These are phyloP conservation scores for Drosophila kanapiae DNA, from an alignment of 1,140 invertebrate species.

Conservation along the genomic window DNA sequence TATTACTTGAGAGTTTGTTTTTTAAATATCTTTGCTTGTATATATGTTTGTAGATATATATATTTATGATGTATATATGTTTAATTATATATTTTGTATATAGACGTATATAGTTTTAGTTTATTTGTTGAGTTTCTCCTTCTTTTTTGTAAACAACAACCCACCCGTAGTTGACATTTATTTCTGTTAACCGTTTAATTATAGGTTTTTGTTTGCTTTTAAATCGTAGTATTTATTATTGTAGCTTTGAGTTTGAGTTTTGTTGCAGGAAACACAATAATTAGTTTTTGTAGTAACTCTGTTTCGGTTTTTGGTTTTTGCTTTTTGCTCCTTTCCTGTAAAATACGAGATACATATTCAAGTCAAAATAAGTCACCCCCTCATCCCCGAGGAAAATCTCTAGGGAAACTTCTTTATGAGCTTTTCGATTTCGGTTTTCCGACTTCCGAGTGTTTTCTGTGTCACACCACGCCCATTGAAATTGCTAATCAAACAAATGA, in stretches of 20 bases:
- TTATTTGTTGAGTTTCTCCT: not conserved
- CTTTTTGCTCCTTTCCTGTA: slow-evolving; percentile 11
- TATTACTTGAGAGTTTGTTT: slow-evolving; percentile 8
- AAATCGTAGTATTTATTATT: slow-evolving; percentile 38
- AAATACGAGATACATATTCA: slow-evolving; percentile 4
- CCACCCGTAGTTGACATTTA: slow-evolving; percentile 52
- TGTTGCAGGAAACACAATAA: slow-evolving; percentile 52
- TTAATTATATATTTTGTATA: slow-evolving; percentile 30
- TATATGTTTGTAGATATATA: slow-evolving; percentile 7
- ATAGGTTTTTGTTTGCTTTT: not conserved
- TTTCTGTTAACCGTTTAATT: slow-evolving; percentile 41
- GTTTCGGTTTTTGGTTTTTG: slow-evolving; percentile 13
- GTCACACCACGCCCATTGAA: slow-evolving; percentile 33
- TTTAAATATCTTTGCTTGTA: not conserved
- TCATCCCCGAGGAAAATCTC: slow-evolving; percentile 2
- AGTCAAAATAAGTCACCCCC: not conserved
- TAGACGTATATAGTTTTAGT: slow-evolving; percentile 27
- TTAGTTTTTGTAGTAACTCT: slow-evolving; percentile 32
- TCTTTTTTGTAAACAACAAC: slow-evolving; percentile 34
- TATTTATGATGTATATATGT: slow-evolving; percentile 18
- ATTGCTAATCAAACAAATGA: slow-evolving; percentile 56
- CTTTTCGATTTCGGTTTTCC: slow-evolving; percentile 16
- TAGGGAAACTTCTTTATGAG: slow-evolving; percentile 23
- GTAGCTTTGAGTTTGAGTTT: slow-evolving; percentile 33
- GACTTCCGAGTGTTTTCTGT: slow-evolving; percentile 30